Evolutionary conservation across 1,140 invertebrate genomes (phyloP).

Genomic region (Diuraphis noxia): DNA sequence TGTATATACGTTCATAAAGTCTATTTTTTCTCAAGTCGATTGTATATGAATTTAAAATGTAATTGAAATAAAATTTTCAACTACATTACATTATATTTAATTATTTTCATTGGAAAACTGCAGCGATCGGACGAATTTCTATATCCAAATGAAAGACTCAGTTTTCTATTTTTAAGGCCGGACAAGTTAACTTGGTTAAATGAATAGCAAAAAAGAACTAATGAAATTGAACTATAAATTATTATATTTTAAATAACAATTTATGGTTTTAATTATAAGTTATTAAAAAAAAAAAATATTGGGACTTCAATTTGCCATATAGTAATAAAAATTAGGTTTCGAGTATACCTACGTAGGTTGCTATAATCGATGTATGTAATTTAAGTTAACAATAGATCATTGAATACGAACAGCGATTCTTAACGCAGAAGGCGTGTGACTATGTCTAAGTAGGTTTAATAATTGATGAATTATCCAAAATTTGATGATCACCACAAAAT

Average conservation of each 20-base stretch:
- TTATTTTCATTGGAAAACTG: not conserved
- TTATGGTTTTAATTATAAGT: not conserved
- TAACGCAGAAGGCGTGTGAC: no score
- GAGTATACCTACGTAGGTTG: not conserved
- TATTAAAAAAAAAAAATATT: not conserved
- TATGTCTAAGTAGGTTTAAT: not conserved
- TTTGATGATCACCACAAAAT: not conserved
- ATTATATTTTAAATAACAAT: not conserved
- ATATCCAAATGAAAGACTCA: not conserved
- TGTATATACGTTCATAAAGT: not conserved
- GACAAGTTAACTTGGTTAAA: not conserved
- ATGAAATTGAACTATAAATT: not conserved
- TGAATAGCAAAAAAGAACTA: not conserved
- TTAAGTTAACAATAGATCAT: no score
- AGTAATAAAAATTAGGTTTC: not conserved
- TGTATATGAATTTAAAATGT: not conserved
- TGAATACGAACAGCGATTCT: not conserved
- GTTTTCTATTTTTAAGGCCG: not conserved
- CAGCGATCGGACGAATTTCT: not conserved
- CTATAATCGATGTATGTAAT: not conserved
- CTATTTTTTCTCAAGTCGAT: not conserved
- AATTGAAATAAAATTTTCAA: not conserved
- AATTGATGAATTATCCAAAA: not conserved
- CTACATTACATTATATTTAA: not conserved
- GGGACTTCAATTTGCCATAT: not conserved